Percentiles rank a stretch among this genome's conserved stretches.
Evolutionary conservation across 2,113 vertebrate genomes (phyloP).

Genomic region (Caranx ignobilis): DNA sequence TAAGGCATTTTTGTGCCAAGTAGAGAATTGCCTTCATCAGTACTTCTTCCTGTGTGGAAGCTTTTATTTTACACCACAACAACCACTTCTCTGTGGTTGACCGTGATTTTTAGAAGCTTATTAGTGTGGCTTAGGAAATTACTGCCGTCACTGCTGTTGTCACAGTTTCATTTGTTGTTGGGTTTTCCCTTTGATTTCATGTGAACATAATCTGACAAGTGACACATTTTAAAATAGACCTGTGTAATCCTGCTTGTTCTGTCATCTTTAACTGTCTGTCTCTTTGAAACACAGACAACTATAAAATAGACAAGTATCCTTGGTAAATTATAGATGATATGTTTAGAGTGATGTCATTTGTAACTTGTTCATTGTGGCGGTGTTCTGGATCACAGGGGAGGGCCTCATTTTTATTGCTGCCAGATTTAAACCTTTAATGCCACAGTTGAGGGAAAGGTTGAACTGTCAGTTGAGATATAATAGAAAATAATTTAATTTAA

Average conservation of each 20-base stretch:
- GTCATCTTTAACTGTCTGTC: no score
- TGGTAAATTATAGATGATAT: not conserved
- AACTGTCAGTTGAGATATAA: not conserved
- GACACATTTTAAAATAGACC: no score
- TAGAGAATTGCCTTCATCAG: not conserved
- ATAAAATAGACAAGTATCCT: not conserved
- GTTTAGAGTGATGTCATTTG: not conserved
- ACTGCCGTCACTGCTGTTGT: no score
- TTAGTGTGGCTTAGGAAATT: constrained; percentile 6
- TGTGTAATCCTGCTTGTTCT: no score
- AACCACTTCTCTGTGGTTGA: not conserved
- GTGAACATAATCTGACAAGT: not conserved
- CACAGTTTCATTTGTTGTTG: not conserved
- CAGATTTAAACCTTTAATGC: not conserved
- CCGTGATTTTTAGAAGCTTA: not conserved
- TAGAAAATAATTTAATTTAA: not conserved
- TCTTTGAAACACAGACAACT: not conserved
- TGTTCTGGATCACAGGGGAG: not conserved
- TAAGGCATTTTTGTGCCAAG: not conserved
- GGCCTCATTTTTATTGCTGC: not conserved
- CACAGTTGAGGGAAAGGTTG: no score
- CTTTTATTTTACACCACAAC: constrained; percentile 2
- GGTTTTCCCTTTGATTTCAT: not conserved
- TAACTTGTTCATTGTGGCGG: not conserved
- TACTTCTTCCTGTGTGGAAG: not conserved